phyloP scores from a whole-genome alignment of 2,113 vertebrate genomes.

The Morphnarchus princeps region DNA sequence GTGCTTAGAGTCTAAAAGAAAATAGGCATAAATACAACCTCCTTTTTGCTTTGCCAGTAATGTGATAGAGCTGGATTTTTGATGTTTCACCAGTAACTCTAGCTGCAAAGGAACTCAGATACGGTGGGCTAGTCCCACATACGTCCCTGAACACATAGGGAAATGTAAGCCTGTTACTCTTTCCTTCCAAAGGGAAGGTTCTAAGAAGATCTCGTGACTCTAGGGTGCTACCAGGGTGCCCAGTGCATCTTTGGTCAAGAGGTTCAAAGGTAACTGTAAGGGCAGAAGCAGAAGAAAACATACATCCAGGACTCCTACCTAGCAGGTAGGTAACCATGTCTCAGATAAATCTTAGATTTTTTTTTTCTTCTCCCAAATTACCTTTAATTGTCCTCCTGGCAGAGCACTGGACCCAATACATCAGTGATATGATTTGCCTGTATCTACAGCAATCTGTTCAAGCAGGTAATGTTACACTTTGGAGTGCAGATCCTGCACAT shows the following conservation, averaged over 20 bases:
- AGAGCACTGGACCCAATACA: neutral
- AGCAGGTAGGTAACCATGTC: neutral
- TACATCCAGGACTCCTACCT: neutral
- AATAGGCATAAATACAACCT: neutral
- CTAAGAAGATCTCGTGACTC: neutral
- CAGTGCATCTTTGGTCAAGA: neutral
- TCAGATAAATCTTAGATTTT: neutral
- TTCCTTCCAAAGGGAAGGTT: neutral
- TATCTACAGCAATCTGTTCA: neutral
- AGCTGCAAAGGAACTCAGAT: neutral
- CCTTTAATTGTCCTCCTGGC: neutral
- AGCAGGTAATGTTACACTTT: neutral
- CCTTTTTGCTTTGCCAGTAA: neutral
- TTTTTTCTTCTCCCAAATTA: neutral
- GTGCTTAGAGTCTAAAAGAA: neutral
- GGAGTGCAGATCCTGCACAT: neutral
- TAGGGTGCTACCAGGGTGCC: neutral
- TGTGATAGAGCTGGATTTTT: neutral
- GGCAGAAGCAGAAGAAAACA: neutral
- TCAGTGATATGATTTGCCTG: neutral
- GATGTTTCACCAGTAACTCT: neutral
- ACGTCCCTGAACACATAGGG: accelerated
- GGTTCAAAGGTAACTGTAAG: neutral
- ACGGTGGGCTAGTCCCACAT: too few relatives aligned
- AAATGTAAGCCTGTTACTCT: neutral